Percentiles rank a stretch among this genome's conserved stretches.
Evolutionary conservation across 2,113 vertebrate species (phyloP).

Genomic region (Ardeotis arabs): DNA sequence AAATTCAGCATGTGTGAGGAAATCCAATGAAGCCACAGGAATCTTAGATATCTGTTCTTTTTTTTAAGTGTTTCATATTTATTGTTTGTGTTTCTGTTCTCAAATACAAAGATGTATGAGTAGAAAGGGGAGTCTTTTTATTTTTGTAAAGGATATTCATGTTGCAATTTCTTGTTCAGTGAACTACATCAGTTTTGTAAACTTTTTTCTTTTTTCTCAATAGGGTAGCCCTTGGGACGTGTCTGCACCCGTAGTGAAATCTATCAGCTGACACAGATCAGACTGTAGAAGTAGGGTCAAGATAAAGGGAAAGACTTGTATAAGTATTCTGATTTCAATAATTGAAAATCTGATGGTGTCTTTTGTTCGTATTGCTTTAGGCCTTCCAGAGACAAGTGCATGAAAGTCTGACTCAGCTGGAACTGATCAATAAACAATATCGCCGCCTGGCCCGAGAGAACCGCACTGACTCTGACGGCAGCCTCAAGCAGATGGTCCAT

Average conservation of each 20-base stretch:
- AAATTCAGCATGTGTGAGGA: neutral
- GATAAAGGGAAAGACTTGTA: neutral
- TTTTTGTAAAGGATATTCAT: neutral
- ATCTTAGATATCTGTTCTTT: neutral
- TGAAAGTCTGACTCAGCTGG: conserved; percentile 93
- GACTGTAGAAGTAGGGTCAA: neutral
- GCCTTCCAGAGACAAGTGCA: conserved; percentile 98
- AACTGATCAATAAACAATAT: conserved; percentile 98
- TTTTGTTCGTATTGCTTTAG: conserved; percentile 65
- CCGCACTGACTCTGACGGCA: conserved; percentile 89
- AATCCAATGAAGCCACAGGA: neutral
- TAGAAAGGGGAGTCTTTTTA: neutral
- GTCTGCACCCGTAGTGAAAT: neutral
- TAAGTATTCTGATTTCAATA: neutral
- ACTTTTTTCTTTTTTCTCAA: neutral
- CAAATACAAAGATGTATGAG: neutral
- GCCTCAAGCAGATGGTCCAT: conserved; percentile 93
- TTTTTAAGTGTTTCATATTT: neutral
- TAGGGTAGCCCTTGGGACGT: neutral
- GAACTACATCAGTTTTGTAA: neutral
- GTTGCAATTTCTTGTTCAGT: neutral
- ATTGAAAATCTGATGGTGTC: neutral
- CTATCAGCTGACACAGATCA: neutral
- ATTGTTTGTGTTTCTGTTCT: neutral
- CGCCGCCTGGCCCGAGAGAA: conserved; percentile 95